Conservation (phyloP, 2,888 invertebrate genomes). For the Pandemis cinnamomeana region DNA sequence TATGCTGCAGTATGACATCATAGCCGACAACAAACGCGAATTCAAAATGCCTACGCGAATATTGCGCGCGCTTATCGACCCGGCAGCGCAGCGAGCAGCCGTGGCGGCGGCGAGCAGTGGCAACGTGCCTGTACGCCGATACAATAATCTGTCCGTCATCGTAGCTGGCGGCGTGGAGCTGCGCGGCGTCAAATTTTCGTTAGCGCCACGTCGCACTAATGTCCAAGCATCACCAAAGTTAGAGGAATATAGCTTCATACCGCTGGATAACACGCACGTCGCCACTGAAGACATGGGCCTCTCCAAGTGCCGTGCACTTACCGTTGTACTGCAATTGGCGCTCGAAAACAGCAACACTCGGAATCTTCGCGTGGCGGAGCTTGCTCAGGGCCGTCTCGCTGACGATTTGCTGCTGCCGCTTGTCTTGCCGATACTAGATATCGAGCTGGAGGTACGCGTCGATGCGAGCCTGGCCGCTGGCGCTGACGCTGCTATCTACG, state of each 20-base stretch:
- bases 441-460: conserved; percentile 88
- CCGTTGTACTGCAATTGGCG: conserved; percentile 88
- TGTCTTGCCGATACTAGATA: conserved; percentile 86
- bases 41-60: conserved; percentile 95
- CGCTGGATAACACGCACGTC: conserved; percentile 84
- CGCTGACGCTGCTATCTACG: conserved; percentile 79
- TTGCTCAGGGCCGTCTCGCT: conserved; percentile 84
- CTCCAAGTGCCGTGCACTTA: conserved; percentile 86
- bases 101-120: conserved; percentile 53
- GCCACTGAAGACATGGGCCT: conserved; percentile 84
- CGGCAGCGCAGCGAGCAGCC: conserved; percentile 85
- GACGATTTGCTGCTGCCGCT: conserved; percentile 87
- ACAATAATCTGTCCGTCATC: conserved; percentile 88
- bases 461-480: conserved; percentile 82
- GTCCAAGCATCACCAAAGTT: conserved; percentile 91
- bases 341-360: conserved; percentile 90
- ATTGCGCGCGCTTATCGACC: conserved; percentile 92
- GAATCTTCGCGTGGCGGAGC: conserved; percentile 90
- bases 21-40: conserved; percentile 90
- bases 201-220: conserved; percentile 93
- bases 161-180: conserved; percentile 94
- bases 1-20: conserved; percentile 96
- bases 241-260: conserved; percentile 93
- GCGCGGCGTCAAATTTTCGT: conserved; percentile 94
- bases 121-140: conserved; percentile 87